Base-by-base conservation (phyloP, 2,797 vertebrate species). In the Halcyon chelicuti region DNA sequence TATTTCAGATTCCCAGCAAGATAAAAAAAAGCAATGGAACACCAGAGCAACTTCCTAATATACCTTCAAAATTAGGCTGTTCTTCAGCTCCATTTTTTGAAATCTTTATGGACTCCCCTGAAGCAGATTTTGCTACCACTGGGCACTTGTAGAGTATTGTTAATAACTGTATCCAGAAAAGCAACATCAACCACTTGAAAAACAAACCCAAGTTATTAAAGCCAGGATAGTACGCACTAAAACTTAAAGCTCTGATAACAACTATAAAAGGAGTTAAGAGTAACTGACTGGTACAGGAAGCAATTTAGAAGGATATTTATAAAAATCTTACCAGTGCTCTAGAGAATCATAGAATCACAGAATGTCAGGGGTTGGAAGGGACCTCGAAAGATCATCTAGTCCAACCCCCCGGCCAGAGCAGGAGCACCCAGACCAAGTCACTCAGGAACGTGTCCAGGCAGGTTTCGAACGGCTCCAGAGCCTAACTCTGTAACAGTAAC, bases 61-160 rank as follows among this genome's bases (percentile, higher is more conserved):
- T 1, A 72, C 8, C 5, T 60, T 63, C 70, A 73, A 8, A 6
- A 55, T 10, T 22, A 71, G 67, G 39, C 5, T 23, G 1, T 0
- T 47, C 16, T 77, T 52, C 66, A 17, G 10, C 13, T 71, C 14
- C 1, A 2, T 16, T 55, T 51, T 54, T 11, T 8, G 1, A 12
- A 2, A 29, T 44, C 46, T 49, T 63, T 20, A 8, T 6, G 40
- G n/a, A 62, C 58, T 61, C 26, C 13, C 39, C 61, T 2, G 2
- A 51, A 81, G 42, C 16, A 22, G 23, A 68, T 58, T 47, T 61
- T 67, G 54, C 44, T 58, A 33, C 15, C 33, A 76, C 19, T 79
- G 1, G 0, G 21, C 16, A 12, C 19, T 39, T 62, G 31, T 40
- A 15, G 22, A 2, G n/a, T 5, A 25, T 5, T 55, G 60, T 19